Evolutionary conservation across 1,140 invertebrate genomes (phyloP), one percentile per base, ranked within the genome.

Genomic region (Doryteuthis pealeii): DNA sequence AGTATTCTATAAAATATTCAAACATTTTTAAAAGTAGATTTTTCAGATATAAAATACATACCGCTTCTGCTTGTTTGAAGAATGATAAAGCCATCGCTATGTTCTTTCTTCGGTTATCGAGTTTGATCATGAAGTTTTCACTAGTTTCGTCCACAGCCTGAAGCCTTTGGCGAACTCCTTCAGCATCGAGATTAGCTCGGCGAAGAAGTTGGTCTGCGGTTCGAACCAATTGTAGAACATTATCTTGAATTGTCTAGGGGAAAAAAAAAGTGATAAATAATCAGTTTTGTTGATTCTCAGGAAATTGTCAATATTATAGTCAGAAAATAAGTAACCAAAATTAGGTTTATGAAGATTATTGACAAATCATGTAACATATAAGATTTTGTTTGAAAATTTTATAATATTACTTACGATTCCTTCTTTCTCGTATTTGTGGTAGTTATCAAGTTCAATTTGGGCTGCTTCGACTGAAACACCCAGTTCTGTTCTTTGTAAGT

Each of bases 181-280:
- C 91, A 1, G 93, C 92, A 82, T 94, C 91, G 77, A 93, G 91
- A 79, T 92, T 91, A 26, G 92, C 92, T 0, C 91, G 90, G 35
- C 90, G 90, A 31, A 92, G 90, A 30, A 95, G 89, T 82, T 92
- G 91, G 84, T 95, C 93, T 22, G 93, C 94, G 33, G 92, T 93
- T 82, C 92, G 91, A 2, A 94, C 92, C 78, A 95, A 92, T 84
- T 92, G 93, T 32, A 95, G 86, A 5, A 92, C 92, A 79, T 90
- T 90, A 78, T 95, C 94, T 86, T 94, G 93, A 45, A 94, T 89
- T 49, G 93, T 90, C 90, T 92, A 79, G 32, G 81, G 79, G 70
- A 28, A 71, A 77, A 71, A 66, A 75, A 72, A 69, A 45, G 30
- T 15, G 28, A 22, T 3, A 40, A 10, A 40, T n/a, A n/a, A n/a